These are phyloP conservation scores for Epirrhoe alternata DNA, from an alignment of 2,888 invertebrate species.

Conservation along the genomic window DNA sequence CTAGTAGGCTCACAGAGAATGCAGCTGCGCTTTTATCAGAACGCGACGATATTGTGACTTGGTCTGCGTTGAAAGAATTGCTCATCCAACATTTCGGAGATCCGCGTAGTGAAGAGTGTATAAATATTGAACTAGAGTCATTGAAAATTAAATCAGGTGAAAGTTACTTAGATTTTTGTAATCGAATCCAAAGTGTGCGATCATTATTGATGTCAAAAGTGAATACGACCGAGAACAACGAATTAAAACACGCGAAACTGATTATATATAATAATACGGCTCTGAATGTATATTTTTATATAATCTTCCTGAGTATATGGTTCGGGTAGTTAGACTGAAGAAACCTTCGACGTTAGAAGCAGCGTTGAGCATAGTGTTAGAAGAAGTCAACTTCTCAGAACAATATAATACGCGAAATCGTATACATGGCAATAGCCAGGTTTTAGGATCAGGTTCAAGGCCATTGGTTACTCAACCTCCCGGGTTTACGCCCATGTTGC, in stretches of 20 bases:
- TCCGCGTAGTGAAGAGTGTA: conserved; percentile 32
- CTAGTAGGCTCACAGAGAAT: conserved; percentile 25
- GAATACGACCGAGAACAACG: neutral
- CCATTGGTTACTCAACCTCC: neutral
- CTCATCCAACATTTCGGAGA: conserved; percentile 36
- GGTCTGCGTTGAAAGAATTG: conserved; percentile 12
- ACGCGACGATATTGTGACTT: conserved; percentile 31
- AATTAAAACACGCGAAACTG: conserved; percentile 18
- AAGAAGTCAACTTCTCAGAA: neutral
- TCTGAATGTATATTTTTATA: conserved; percentile 33
- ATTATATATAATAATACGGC: conserved; percentile 35
- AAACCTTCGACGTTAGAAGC: neutral
- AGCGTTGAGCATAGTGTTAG: neutral
- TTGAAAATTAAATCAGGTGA: conserved; percentile 26
- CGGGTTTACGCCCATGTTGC: neutral
- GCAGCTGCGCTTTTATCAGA: conserved; percentile 31
- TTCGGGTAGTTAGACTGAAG: neutral
- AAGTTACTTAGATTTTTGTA: conserved; percentile 32
- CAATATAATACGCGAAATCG: neutral
- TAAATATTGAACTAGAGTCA: conserved; percentile 32
- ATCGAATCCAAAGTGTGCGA: conserved; percentile 28
- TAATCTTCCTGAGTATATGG: neutral
- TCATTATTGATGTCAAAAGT: conserved; percentile 2
- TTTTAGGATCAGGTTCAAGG: neutral
- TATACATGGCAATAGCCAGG: neutral